Evolutionary conservation across 2,113 vertebrate genomes (phyloP), one percentile per base, ranked within the genome.

Genomic region (Thermophis baileyi): DNA sequence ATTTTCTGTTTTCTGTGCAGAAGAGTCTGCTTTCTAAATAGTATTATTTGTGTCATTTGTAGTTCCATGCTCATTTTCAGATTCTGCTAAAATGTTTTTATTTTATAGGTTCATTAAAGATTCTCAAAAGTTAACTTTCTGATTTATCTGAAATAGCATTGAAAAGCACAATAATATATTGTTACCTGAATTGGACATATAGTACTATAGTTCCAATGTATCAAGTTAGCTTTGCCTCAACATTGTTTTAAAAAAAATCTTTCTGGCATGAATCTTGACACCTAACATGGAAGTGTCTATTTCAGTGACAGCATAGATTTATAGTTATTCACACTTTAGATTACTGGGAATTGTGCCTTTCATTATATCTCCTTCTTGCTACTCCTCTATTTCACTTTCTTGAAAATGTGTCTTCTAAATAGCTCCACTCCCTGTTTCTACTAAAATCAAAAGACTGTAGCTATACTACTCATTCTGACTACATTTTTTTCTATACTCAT

Each of bases 241-340:
- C 20, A 60, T 55, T 40, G 20, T 89, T 89, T 89, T 30, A 27
- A 46, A 40, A 55, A 35, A 44, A n/a, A 5, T 46, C 25, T 89
- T 89, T 89, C 57, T 60, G 25, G 44, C 55, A 89, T 89, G 54
- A 89, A 89, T 47, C 54, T 27, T 60, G 88, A 89, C 88, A 89
- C 24, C 24, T 89, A 46, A 60, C 55, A 89, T 60, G 54, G 35
- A 46, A 60, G 44, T 57, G 54, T 55, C 55, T 89, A 89, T 89
- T 89, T 89, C 88, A 89, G 54, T 44, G 55, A 89, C 40, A 89
- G 54, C 44, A 60, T 47, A 46, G 40, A 44, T 25, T 30, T 46
- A 60, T 89, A 89, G 54, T 89, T 60, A 89, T 89, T 89, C 53
- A 55, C 88, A 89, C 53, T 89, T 40, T 40, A 57, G 88, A 89